Conservation (phyloP, 2,888 invertebrate species). For the Eurytoma adleriae region DNA sequence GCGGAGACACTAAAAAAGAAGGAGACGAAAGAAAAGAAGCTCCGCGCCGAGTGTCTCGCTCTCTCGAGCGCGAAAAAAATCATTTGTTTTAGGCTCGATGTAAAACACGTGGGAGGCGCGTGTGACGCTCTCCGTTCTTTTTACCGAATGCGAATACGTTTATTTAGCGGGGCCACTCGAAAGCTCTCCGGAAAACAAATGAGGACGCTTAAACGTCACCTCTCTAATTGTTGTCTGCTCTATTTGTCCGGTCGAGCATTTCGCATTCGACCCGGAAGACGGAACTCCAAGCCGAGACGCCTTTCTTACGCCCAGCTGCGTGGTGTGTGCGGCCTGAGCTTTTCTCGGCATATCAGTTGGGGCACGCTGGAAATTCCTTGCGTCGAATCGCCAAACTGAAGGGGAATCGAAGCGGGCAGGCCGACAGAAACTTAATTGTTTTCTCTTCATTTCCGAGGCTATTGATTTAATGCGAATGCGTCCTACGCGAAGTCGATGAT, state of each 20-base stretch:
- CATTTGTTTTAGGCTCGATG: not conserved
- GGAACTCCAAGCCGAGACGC: not conserved
- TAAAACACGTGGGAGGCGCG: not conserved
- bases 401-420: no score
- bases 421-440: no score
- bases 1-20: no score
- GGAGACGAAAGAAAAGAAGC: no score
- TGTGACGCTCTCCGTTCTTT: not conserved
- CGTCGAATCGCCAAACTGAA: no score
- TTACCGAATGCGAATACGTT: not conserved
- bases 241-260: conserved; percentile 34
- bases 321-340: not conserved
- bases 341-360: conserved; percentile 1
- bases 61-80: not conserved
- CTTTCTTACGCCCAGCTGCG: not conserved
- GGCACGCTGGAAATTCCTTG: not conserved
- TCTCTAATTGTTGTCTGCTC: conserved; percentile 40
- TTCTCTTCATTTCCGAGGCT: no score
- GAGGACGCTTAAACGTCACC: conserved; percentile 25
- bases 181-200: conserved; percentile 35
- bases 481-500: no score
- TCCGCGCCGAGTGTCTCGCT: not conserved
- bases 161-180: conserved; percentile 25
- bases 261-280: not conserved
- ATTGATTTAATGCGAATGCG: no score